Conservation (phyloP, 2,113 vertebrate species). For the Pagrus major region DNA sequence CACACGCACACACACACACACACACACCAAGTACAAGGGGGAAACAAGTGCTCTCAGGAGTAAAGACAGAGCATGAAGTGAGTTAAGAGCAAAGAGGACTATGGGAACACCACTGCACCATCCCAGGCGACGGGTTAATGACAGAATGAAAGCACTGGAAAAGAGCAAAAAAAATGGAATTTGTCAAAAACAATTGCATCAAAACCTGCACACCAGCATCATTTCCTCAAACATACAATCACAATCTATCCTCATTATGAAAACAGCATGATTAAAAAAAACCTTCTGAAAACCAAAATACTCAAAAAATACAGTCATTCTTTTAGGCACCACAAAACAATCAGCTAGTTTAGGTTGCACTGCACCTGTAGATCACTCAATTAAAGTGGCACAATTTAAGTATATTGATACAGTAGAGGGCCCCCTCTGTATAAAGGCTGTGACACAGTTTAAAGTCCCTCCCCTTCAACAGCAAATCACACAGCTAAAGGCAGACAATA, state of each 20-base stretch:
- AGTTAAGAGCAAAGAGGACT: slow-evolving; percentile 25
- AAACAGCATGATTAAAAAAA: slow-evolving; percentile 52
- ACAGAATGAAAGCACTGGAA: slow-evolving; percentile 40
- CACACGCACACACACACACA: slow-evolving; percentile 11
- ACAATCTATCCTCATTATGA: slow-evolving; percentile 63
- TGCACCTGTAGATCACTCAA: slow-evolving; percentile 75
- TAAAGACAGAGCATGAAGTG: slow-evolving; percentile 32
- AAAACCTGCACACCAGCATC: slow-evolving; percentile 43
- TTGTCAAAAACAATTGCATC: slow-evolving; percentile 47
- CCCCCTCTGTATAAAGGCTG: slow-evolving; percentile 41
- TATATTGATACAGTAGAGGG: slow-evolving; percentile 71
- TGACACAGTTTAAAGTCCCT: slow-evolving; percentile 45
- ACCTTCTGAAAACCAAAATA: slow-evolving; percentile 48
- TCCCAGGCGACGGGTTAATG: slow-evolving; percentile 35
- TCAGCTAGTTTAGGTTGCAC: slow-evolving; percentile 76
- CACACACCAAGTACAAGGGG: slow-evolving; percentile 23
- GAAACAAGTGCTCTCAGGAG: slow-evolving; percentile 43
- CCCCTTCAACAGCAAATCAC: slow-evolving; percentile 54
- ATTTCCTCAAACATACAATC: slow-evolving; percentile 68
- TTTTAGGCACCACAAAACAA: slow-evolving; percentile 77
- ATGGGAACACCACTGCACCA: slow-evolving; percentile 32
- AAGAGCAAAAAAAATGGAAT: slow-evolving; percentile 38
- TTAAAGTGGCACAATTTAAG: slow-evolving; percentile 78
- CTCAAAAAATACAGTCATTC: slow-evolving; percentile 59
- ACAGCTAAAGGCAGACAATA: slow-evolving; percentile 62